Base-by-base conservation (phyloP, 2,797 vertebrate genomes). In the Anguilla obscura region DNA sequence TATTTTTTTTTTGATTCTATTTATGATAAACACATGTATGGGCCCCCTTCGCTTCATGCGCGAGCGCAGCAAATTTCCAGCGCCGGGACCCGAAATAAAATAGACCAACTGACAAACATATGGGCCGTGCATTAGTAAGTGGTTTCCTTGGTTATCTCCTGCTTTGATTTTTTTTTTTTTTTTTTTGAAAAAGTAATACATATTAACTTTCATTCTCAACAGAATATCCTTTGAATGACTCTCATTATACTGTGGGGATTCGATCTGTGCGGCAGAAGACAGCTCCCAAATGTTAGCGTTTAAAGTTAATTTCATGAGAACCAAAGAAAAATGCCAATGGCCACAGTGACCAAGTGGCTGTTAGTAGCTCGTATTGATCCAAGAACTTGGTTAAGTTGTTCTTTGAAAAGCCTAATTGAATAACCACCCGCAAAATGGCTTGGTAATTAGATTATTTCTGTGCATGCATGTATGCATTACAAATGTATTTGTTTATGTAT, bases 11-110 rank as follows among this genome's bases (percentile, higher is more conserved):
- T 92, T 88, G 92, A 88, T 92, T 92, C 90, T 89, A 91, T 91
- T 93, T 93, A 93, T 88, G 87, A 92, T 91, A 93, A 95, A 94
- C 92, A 93, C 90, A 90, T 93, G 93, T 85, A 90, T 91, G 92
- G 93, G 40, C 90, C 88, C 91, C 88, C 92, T 87, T 71, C 33
- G 88, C 86, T 60, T 90, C 83, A 91, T 90, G 88, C 82, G 8
- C 84, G 60, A 87, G 66, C 86, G 86, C 86, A 66, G 86, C 85
- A 83, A 88, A 66, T 80, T 89, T 85, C 86, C 83, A 89, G 87
- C 87, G 87, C 88, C 88, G 88, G 91, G 84, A 91, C 91, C 40
- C 89, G 91, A 91, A 91, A 93, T 58, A 80, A 90, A 56, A 90
- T 86, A 84, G 91, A 87, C 91, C 91, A 87, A 90, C 89, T 91